phyloP scores from a whole-genome alignment of 2,113 vertebrate genomes.

The Brienomyrus longianalis region DNA sequence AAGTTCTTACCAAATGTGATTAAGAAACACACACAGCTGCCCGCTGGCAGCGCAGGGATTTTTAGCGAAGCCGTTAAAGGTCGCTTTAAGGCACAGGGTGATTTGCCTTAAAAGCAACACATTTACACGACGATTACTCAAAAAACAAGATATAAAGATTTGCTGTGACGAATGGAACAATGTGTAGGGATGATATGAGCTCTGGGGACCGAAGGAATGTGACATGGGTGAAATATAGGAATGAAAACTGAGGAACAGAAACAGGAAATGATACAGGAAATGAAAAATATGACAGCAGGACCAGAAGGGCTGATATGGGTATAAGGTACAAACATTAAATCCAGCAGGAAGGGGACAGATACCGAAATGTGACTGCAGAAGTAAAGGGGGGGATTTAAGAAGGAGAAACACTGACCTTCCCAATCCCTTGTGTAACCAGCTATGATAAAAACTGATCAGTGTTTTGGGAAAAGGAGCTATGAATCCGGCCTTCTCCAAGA shows the following conservation, averaged over 20 bases:
- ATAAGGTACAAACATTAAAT: background rate
- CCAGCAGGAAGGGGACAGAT: background rate
- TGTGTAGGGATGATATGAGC: background rate
- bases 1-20: background rate
- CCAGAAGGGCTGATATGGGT: background rate
- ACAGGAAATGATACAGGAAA: background rate
- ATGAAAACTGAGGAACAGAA: background rate
- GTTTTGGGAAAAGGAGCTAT: background rate
- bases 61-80: background rate
- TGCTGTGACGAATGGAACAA: background rate
- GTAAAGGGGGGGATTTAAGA: background rate
- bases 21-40: background rate
- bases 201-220: background rate
- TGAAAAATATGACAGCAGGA: background rate
- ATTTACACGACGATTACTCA: background rate
- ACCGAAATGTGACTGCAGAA: background rate
- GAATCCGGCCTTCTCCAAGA: background rate
- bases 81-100: background rate
- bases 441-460: background rate
- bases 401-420: background rate
- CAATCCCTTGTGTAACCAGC: background rate
- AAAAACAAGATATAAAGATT: background rate
- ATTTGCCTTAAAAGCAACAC: background rate
- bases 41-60: background rate
- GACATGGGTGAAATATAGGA: background rate